Evolutionary conservation across 2,888 invertebrate species (phyloP).

Genomic region (Seira musarum): DNA sequence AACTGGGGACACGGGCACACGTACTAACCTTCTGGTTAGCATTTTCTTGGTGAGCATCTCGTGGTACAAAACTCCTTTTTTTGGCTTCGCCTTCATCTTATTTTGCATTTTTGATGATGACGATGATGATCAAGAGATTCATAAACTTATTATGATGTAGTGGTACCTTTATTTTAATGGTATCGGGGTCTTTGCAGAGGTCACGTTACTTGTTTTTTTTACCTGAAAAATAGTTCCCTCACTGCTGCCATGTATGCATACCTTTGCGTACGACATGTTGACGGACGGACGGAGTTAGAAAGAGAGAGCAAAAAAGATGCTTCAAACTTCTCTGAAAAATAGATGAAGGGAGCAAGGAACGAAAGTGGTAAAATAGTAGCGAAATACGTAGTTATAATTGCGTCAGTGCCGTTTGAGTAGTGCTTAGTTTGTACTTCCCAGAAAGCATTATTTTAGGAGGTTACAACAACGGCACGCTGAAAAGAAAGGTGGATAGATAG

Average conservation of each 20-base stretch:
- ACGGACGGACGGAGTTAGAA: conserved; percentile 10
- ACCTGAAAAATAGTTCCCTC: conserved; percentile 25
- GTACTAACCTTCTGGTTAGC: conserved; percentile 39
- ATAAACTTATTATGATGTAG: neutral
- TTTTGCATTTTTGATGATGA: conserved; percentile 56
- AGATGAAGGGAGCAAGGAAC: too few species aligned
- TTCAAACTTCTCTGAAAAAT: too few species aligned
- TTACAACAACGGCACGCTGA: too few species aligned
- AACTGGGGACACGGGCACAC: neutral
- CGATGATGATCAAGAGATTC: conserved; percentile 18
- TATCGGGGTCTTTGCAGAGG: conserved; percentile 54
- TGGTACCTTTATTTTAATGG: conserved; percentile 58
- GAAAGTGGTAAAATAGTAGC: conserved; percentile 49
- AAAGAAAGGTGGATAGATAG: too few species aligned
- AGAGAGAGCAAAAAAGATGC: too few species aligned
- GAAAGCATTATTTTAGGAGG: too few species aligned
- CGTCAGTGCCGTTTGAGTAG: conserved; percentile 26
- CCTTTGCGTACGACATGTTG: conserved; percentile 49
- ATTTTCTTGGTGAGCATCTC: too few species aligned
- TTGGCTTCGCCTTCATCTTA: conserved; percentile 2
- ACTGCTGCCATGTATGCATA: conserved; percentile 36
- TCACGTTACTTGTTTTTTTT: conserved; percentile 59
- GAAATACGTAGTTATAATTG: conserved; percentile 25
- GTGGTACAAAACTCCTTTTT: neutral
- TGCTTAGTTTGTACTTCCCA: too few species aligned